Evolutionary conservation across 2,888 invertebrate genomes (phyloP).

Genomic region (Zootermopsis nevadensis): DNA sequence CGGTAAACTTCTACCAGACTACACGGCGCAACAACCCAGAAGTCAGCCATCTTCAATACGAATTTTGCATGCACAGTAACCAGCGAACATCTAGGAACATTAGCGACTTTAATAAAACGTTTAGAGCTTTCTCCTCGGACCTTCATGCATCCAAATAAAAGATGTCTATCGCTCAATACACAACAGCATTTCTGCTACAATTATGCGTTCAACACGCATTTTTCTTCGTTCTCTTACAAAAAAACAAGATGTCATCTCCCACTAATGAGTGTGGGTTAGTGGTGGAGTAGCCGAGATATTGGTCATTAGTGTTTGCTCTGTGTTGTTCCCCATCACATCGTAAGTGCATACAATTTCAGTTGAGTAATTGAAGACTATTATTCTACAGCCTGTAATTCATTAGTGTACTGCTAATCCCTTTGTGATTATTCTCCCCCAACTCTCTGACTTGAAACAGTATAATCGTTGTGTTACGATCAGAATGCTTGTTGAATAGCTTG

Average conservation of each 20-base stretch:
- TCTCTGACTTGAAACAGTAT: not conserved
- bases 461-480: not conserved
- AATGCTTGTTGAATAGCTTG: not conserved
- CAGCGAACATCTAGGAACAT: too few species aligned
- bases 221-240: not conserved
- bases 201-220: too few species aligned
- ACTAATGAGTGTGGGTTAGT: not conserved
- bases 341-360: slow-evolving; percentile 36
- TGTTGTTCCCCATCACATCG: not conserved
- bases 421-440: not conserved
- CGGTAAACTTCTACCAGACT: too few species aligned
- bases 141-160: too few species aligned
- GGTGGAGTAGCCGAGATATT: not conserved
- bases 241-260: not conserved
- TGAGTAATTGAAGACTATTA: slow-evolving; percentile 40
- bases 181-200: too few species aligned
- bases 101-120: too few species aligned
- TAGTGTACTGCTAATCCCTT: slow-evolving; percentile 30
- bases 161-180: too few species aligned
- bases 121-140: too few species aligned
- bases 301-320: not conserved
- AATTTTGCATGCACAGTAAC: too few species aligned
- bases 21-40: too few species aligned
- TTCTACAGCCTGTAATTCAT: slow-evolving; percentile 41
- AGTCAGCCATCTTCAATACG: too few species aligned